Base-by-base conservation (phyloP, 1,140 invertebrate genomes). In the Drosophila micromelanica region DNA sequence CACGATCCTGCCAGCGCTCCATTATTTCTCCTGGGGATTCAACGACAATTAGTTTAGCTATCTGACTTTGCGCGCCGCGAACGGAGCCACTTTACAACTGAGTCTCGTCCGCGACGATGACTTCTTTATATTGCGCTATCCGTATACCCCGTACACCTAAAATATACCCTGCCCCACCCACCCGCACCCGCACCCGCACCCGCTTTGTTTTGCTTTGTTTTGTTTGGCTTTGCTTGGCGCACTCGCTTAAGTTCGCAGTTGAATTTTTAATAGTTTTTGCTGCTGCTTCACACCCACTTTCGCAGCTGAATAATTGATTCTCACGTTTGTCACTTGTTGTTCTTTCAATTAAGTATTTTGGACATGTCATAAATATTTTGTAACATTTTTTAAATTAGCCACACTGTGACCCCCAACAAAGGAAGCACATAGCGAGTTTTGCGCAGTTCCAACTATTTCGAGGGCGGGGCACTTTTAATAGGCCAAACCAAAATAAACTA, bases 1-100 rank as follows among this genome's bases (percentile, higher is more conserved):
- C 93, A 42, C 93, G 92, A 63, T 93, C 93, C 30, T 70, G 72
- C 94, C 94, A 95, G 20, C 94, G 91, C 5, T 95, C 93, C 94
- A 95, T 95, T 48, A 1, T 27, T 13, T 20, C 8, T 12, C 30
- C 37, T 40, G 27, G 3, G 11, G 12, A 15, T 11, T 20, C 2
- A 6, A n/a, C n/a, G 7, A 27, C 17, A 40, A 9, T 55, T 13
- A 12, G 37, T 3, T 23, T 13, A 45, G 2, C n/a, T 40, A 13
- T 37, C 2, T 23, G 17, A 17, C 13, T 38, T 15, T 5, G 46
- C 37, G 27, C 38, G 38, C 38, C 38, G 38, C 7, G 17, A 51
- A 15, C 54, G 43, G 6, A 67, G 38, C 20, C 3, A 32, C 52
- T 45, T 38, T 11, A 17, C 49, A 42, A 68, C 64, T 73, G 56